A percentile compares a stretch with the other conserved stretches of the same genome.
Conservation (phyloP, 2,888 invertebrate genomes). For the Eupithecia vulgata region DNA sequence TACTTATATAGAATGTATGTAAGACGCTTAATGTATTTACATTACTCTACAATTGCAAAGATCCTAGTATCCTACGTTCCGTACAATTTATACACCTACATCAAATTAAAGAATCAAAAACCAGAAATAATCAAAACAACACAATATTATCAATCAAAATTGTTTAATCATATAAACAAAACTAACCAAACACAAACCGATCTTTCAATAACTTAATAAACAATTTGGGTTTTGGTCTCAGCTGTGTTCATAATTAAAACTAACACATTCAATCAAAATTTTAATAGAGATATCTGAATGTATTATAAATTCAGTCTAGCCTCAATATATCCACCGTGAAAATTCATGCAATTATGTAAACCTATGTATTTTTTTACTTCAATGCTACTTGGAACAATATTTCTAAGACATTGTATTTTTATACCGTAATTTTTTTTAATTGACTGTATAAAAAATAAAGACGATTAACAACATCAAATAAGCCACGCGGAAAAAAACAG, state of each 20-base stretch:
- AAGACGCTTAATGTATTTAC: no score
- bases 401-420: background rate
- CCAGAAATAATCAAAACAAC: conserved; percentile 14
- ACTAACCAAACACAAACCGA: conserved; percentile 20
- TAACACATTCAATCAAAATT: conserved; percentile 31
- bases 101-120: background rate
- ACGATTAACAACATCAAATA: no score
- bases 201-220: conserved; percentile 24
- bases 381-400: background rate
- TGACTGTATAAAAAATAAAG: no score
- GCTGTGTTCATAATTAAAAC: background rate
- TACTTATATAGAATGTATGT: no score
- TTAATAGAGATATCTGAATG: conserved; percentile 44
- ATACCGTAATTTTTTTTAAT: no score
- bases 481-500: background rate
- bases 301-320: conserved; percentile 39
- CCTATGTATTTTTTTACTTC: background rate
- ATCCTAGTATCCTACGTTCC: no score
- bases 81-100: background rate
- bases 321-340: background rate
- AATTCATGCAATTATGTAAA: conserved; percentile 8
- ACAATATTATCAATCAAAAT: conserved; percentile 21
- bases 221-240: conserved; percentile 8
- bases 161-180: conserved; percentile 19
- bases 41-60: no score